Evolutionary conservation across 2,888 invertebrate species (phyloP).

Genomic region (Phanerotoma sp.): DNA sequence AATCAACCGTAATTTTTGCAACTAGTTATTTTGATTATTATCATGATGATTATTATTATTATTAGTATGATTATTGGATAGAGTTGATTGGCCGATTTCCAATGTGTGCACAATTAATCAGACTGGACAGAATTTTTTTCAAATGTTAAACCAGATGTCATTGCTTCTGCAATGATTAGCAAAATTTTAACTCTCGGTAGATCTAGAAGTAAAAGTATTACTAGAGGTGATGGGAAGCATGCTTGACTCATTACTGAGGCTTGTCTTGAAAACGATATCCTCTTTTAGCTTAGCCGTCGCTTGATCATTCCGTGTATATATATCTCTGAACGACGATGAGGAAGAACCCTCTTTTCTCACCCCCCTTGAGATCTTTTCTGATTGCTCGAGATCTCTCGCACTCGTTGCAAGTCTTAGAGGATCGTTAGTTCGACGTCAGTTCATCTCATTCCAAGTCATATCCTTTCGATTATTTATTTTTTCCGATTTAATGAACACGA

Average conservation of each 20-base stretch:
- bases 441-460: background rate
- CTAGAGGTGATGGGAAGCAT: conserved; percentile 50
- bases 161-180: conserved; percentile 2
- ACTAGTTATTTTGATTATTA: no score
- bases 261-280: conserved; percentile 43
- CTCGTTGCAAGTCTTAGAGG: background rate
- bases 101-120: no score
- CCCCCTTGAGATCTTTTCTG: background rate
- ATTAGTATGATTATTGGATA: no score
- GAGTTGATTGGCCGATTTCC: no score
- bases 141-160: no score
- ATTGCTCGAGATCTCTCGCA: background rate
- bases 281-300: background rate
- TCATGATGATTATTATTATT: no score
- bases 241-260: conserved; percentile 49
- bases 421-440: background rate
- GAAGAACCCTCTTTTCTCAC: conserved; percentile 1
- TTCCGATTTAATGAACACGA: background rate
- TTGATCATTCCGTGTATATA: background rate
- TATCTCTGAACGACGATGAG: background rate
- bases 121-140: no score
- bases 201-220: conserved; percentile 17
- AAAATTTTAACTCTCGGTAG: conserved; percentile 16
- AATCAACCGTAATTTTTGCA: no score
- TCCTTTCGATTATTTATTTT: background rate